Evolutionary conservation across 2,797 vertebrate species (phyloP).

Genomic region (Manis javanica): DNA sequence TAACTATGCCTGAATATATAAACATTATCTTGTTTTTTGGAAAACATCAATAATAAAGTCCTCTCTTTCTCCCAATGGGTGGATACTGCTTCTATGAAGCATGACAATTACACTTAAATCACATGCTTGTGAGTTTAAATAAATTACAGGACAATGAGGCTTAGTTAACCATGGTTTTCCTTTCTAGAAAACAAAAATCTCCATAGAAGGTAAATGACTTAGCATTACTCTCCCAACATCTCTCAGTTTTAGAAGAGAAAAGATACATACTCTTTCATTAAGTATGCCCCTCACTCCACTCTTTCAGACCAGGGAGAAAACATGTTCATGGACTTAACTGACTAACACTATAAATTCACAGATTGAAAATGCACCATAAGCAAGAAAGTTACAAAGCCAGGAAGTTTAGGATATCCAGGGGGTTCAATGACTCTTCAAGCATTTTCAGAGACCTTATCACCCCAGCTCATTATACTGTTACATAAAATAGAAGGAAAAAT

Average conservation of each 20-base stretch:
- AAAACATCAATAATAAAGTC: neutral
- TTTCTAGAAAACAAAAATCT: constrained; percentile 38
- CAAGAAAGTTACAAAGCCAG: neutral
- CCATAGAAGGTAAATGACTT: neutral
- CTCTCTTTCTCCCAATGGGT: neutral
- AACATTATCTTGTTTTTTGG: neutral
- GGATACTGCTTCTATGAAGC: neutral
- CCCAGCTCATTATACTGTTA: neutral
- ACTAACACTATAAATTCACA: neutral
- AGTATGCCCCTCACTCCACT: neutral
- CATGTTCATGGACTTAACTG: neutral
- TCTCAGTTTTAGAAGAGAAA: neutral
- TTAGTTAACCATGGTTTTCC: neutral
- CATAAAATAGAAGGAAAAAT: neutral
- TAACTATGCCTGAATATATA: neutral
- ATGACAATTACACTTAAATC: neutral
- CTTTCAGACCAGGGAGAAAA: neutral
- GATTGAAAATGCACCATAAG: neutral
- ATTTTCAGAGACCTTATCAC: neutral
- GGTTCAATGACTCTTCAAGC: neutral
- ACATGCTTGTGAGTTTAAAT: neutral
- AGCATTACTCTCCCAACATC: neutral
- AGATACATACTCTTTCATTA: neutral
- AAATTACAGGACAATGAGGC: neutral
- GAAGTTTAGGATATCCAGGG: neutral